phyloP scores from a whole-genome alignment of 1,140 invertebrate species.

The Drosophila prosaltans region DNA sequence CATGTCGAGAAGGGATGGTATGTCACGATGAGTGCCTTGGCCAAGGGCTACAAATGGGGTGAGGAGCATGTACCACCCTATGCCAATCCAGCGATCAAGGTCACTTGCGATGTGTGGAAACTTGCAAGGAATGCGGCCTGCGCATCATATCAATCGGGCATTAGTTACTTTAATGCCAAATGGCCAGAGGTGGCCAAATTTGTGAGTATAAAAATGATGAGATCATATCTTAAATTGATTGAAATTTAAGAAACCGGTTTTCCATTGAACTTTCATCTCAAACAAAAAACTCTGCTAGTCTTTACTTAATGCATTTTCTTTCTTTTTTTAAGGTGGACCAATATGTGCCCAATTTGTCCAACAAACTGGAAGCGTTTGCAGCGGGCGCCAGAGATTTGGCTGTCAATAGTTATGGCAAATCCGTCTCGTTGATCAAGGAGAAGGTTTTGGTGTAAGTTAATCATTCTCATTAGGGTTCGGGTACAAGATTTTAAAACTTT shows the following conservation, averaged over 20 bases:
- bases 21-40: conserved; percentile 84
- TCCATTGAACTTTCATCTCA: not conserved
- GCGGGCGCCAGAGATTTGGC: conserved; percentile 83
- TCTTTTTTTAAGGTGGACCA: conserved; percentile 85
- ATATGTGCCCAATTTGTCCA: conserved; percentile 88
- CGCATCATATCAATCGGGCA: conserved; percentile 84
- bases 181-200: conserved; percentile 85
- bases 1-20: conserved; percentile 86
- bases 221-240: conserved; percentile 40
- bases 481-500: not conserved
- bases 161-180: conserved; percentile 84
- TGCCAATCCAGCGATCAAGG: conserved; percentile 86
- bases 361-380: conserved; percentile 84
- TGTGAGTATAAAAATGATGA: conserved; percentile 83
- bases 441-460: conserved; percentile 91
- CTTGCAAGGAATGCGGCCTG: conserved; percentile 84
- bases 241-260: conserved; percentile 53
- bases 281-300: not conserved
- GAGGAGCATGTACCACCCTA: conserved; percentile 88
- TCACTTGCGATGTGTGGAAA: conserved; percentile 85
- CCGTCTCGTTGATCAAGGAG: conserved; percentile 86
- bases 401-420: conserved; percentile 83
- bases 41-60: conserved; percentile 86
- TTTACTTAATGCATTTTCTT: conserved; percentile 1
- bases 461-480: not conserved